phyloP scores from a whole-genome alignment of 2,797 vertebrate species.

The Lagodon rhomboides region DNA sequence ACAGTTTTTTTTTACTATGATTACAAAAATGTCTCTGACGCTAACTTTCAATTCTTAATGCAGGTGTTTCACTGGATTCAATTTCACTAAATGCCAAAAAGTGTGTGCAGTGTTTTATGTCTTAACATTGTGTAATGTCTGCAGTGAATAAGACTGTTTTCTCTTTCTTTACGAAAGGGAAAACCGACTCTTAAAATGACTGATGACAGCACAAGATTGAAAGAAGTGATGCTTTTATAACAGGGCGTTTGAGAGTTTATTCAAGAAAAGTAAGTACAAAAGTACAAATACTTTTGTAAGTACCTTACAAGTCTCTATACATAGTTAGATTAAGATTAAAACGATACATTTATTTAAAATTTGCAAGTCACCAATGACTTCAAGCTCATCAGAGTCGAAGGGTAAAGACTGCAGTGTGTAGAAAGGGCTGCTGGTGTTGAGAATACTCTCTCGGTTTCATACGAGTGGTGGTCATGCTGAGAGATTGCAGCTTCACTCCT shows the following conservation, averaged over 20 bases:
- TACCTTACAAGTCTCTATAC: neutral
- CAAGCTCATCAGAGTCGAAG: neutral
- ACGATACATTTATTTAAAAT: neutral
- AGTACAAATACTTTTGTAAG: too few relatives aligned
- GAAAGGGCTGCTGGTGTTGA: neutral
- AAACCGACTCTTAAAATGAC: conserved; percentile 12
- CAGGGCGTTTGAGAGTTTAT: neutral
- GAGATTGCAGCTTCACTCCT: neutral
- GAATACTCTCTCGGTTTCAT: neutral
- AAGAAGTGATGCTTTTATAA: neutral
- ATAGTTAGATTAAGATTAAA: neutral
- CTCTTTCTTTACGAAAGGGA: neutral
- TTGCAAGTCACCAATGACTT: neutral
- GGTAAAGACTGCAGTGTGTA: neutral
- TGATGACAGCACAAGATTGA: neutral
- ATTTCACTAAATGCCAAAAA: conserved; percentile 8
- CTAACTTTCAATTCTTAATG: neutral
- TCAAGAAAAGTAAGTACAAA: neutral
- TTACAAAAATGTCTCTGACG: neutral
- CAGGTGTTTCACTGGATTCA: conserved; percentile 30
- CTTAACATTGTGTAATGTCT: neutral
- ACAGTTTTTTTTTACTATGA: neutral
- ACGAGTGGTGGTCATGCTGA: neutral
- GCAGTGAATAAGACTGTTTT: neutral
- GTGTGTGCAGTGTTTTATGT: neutral